Percentiles rank a stretch among this genome's conserved stretches.
Evolutionary conservation across 2,888 invertebrate species (phyloP).

Genomic region (Nomada lathburiana): DNA sequence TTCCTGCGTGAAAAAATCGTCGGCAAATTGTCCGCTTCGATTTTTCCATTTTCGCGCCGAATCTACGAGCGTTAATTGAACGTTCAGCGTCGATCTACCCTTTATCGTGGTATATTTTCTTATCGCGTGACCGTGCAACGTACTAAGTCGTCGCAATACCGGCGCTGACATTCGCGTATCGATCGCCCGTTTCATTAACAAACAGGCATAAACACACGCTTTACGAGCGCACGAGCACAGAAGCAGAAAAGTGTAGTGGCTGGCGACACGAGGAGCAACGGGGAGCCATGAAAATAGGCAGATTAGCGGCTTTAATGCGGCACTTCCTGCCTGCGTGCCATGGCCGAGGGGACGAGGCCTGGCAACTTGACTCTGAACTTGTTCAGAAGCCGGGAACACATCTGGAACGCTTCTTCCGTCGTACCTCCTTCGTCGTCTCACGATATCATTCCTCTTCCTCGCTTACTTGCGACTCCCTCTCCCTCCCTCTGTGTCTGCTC

Average conservation of each 20-base stretch:
- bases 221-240: conserved; percentile 42
- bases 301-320: conserved; percentile 82
- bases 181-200: conserved; percentile 46
- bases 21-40: neutral
- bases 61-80: neutral
- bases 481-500: conserved; percentile 4
- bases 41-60: too few relatives aligned
- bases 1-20: neutral
- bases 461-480: neutral
- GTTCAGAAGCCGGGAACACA: conserved; percentile 72
- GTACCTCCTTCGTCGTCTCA: conserved; percentile 54
- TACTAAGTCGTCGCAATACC: conserved; percentile 30
- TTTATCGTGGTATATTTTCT: conserved; percentile 5
- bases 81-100: neutral
- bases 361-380: conserved; percentile 74
- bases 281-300: conserved; percentile 68
- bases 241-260: conserved; percentile 33
- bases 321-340: conserved; percentile 71
- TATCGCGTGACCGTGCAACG: conserved; percentile 42
- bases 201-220: conserved; percentile 46
- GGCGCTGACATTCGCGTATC: conserved; percentile 40
- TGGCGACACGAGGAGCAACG: conserved; percentile 28
- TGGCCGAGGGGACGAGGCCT: conserved; percentile 54
- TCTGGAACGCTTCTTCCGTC: conserved; percentile 75
- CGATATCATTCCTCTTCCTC: conserved; percentile 22